Evolutionary conservation across 2,797 vertebrate genomes (phyloP).

Genomic region (Sciurus carolinensis): DNA sequence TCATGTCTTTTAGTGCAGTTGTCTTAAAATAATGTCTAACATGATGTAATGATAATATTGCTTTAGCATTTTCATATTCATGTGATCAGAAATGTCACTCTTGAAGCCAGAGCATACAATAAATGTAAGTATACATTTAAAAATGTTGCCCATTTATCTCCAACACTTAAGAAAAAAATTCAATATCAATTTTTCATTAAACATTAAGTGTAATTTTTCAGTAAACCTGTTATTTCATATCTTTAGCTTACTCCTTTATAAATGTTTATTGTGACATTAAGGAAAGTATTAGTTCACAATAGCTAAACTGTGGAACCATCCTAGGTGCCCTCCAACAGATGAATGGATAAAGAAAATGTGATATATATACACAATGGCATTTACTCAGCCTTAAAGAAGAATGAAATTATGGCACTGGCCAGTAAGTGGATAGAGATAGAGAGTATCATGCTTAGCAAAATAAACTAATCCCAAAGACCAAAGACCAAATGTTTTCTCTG

Average conservation of each 20-base stretch:
- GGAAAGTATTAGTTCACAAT: background rate
- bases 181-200: background rate
- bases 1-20: background rate
- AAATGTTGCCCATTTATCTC: background rate
- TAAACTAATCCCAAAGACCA: too few species aligned
- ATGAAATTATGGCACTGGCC: too few species aligned
- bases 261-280: background rate
- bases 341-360: too few species aligned
- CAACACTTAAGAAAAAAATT: background rate
- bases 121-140: background rate
- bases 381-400: too few species aligned
- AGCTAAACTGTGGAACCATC: too few species aligned
- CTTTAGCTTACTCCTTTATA: background rate
- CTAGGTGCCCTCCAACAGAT: too few species aligned
- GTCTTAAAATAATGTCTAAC: constrained; percentile 1
- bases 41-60: background rate
- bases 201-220: background rate
- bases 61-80: background rate
- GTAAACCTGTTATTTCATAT: background rate
- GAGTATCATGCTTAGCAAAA: too few species aligned
- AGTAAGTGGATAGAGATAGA: too few species aligned
- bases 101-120: background rate
- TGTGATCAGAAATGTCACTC: background rate
- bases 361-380: too few species aligned
- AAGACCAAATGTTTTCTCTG: too few species aligned